Percentiles rank a stretch among this genome's conserved stretches.
Conservation (phyloP, 2,113 vertebrate genomes). For the Lepisosteus osseus region DNA sequence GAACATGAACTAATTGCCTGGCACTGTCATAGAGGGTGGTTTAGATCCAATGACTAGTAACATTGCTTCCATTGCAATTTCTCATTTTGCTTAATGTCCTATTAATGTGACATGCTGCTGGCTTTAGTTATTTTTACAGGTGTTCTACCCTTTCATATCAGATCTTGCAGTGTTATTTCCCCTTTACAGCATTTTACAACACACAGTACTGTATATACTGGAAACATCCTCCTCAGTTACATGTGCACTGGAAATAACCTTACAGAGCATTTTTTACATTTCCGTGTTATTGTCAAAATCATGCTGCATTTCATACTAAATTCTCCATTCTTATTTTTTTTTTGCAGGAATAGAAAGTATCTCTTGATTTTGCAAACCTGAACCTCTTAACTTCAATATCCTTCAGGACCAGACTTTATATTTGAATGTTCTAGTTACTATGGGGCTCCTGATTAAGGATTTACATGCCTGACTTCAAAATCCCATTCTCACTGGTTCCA, state of each 20-base stretch:
- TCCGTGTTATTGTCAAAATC: neutral
- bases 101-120: slow-evolving; percentile 22
- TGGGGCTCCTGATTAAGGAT: neutral
- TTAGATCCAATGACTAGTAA: slow-evolving; percentile 10
- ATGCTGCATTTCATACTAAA: neutral
- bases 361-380: neutral
- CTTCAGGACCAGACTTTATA: neutral
- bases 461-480: neutral
- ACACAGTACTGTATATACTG: neutral
- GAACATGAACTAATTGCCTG: slow-evolving; percentile 17
- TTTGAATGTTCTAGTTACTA: neutral
- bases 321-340: neutral
- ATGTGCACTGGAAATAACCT: neutral
- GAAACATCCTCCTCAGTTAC: neutral
- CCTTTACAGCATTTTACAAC: neutral
- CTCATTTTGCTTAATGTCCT: slow-evolving; percentile 17
- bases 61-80: slow-evolving; percentile 1
- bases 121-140: slow-evolving; percentile 12
- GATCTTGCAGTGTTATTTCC: slow-evolving; percentile 1
- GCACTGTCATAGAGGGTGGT: slow-evolving; percentile 13
- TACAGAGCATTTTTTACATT: neutral
- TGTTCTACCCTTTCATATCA: neutral
- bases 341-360: no score
- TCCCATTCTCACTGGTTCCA: neutral
- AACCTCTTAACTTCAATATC: neutral